These are phyloP conservation scores for Nycticryphes semicollaris DNA, from an alignment of 2,113 vertebrate species.

Conservation along the genomic window DNA sequence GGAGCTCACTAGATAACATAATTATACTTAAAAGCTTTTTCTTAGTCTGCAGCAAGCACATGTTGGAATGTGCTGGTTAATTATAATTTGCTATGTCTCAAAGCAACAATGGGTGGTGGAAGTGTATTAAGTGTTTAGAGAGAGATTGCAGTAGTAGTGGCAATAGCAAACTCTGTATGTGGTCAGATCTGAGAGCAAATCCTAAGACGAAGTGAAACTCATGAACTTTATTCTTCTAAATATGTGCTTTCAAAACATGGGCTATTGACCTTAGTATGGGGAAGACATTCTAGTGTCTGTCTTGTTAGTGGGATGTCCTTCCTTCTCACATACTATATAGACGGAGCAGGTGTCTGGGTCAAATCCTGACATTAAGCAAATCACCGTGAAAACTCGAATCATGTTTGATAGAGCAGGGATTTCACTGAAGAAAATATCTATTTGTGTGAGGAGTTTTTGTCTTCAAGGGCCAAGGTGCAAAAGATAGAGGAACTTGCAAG, in stretches of 20 bases:
- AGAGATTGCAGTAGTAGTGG: background rate
- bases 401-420: background rate
- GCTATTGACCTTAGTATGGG: background rate
- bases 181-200: background rate
- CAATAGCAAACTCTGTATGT: background rate
- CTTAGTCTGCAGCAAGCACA: background rate
- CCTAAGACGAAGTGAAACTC: background rate
- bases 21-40: slow-evolving; percentile 9
- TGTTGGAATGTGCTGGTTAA: background rate
- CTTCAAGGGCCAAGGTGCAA: background rate
- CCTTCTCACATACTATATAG: background rate
- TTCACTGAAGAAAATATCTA: background rate
- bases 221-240: background rate
- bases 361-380: background rate
- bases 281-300: background rate
- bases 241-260: background rate
- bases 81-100: background rate
- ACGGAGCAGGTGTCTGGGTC: background rate
- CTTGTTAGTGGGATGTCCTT: background rate
- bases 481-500: background rate
- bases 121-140: background rate
- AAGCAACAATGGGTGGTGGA: background rate
- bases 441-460: background rate
- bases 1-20: background rate
- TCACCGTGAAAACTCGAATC: background rate